A percentile compares a stretch with the other conserved stretches of the same genome.
phyloP scores from a whole-genome alignment of 2,888 invertebrate species.

The Nowickia ferox region DNA sequence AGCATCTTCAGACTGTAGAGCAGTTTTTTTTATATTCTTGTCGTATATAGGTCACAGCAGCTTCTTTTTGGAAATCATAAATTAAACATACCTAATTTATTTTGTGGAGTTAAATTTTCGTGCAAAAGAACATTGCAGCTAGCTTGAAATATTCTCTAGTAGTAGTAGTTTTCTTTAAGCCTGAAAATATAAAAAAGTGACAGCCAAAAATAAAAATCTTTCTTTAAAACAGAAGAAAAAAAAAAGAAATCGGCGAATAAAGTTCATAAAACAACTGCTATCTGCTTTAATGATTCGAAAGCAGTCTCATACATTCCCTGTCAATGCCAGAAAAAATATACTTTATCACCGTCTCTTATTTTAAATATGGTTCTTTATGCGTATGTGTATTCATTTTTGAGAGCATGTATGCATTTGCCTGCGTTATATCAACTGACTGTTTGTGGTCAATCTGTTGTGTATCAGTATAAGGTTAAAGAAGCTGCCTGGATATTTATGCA shows the following conservation, averaged over 20 bases:
- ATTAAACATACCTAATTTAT: no score
- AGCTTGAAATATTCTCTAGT: no score
- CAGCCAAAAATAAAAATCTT: background rate
- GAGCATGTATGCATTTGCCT: background rate
- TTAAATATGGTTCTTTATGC: background rate
- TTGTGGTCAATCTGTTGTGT: background rate
- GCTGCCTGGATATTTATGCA: background rate
- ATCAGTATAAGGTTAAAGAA: background rate
- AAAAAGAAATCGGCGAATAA: no score
- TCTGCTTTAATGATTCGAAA: background rate
- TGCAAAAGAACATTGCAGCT: no score
- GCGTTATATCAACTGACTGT: background rate
- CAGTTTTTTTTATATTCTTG: no score
- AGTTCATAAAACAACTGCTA: slow-evolving; percentile 37
- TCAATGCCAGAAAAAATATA: background rate
- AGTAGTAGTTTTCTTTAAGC: no score
- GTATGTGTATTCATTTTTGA: background rate
- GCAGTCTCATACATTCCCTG: background rate
- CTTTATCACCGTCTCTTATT: slow-evolving; percentile 1
- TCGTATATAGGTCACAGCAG: no score
- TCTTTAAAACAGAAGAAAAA: background rate
- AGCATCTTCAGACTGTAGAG: no score
- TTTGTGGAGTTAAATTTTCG: no score
- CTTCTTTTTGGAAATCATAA: no score
- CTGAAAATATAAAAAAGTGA: no score